Conservation (phyloP, 2,113 vertebrate species). For the Gavialis gangeticus region DNA sequence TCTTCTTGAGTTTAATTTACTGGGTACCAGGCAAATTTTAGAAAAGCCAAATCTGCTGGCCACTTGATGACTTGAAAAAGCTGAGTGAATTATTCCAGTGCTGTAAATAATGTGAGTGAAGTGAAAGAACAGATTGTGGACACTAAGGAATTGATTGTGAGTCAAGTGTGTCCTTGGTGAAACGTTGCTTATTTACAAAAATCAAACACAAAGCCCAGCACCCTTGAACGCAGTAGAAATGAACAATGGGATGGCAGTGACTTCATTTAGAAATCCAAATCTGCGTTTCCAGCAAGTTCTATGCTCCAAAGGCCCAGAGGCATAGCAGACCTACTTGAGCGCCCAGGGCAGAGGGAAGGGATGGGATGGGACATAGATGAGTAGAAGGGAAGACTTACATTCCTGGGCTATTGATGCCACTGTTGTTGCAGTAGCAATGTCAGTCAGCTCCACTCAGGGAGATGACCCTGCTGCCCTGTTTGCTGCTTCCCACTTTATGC, state of each 20-base stretch:
- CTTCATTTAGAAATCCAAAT: fast-evolving
- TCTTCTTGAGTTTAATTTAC: not conserved
- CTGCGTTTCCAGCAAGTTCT: not conserved
- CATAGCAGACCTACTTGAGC: too few species aligned
- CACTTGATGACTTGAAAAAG: not conserved
- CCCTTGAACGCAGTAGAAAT: not conserved
- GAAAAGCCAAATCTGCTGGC: conserved; percentile 12
- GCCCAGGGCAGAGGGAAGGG: too few species aligned
- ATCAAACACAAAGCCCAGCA: not conserved
- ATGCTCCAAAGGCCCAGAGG: not conserved
- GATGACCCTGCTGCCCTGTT: too few species aligned
- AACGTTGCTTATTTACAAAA: not conserved
- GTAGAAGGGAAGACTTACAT: too few species aligned
- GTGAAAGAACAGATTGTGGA: not conserved
- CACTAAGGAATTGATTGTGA: not conserved
- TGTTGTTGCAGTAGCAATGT: too few species aligned
- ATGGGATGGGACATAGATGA: too few species aligned
- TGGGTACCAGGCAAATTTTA: conserved; percentile 14
- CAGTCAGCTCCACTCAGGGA: too few species aligned
- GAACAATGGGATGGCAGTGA: not conserved
- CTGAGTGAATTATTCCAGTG: not conserved
- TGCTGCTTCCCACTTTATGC: too few species aligned
- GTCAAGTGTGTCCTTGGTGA: not conserved
- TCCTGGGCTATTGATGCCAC: too few species aligned
- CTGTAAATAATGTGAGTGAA: not conserved